These are phyloP conservation scores for Laticauda laticaudata DNA, from an alignment of 2,113 vertebrate species.

Conservation along the genomic window DNA sequence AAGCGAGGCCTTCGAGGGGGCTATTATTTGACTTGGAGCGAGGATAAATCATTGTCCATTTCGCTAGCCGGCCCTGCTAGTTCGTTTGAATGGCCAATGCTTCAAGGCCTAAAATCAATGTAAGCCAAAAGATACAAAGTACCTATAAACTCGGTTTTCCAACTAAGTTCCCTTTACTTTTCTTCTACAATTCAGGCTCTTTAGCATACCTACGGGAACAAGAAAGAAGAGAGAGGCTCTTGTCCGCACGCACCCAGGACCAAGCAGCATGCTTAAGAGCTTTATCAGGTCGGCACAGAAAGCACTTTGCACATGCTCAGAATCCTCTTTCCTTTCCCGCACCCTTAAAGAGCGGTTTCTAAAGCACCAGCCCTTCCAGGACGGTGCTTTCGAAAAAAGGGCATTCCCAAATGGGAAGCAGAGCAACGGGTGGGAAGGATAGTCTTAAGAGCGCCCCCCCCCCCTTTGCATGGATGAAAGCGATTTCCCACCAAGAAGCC, in stretches of 20 bases:
- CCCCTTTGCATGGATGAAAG: neutral
- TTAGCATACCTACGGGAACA: neutral
- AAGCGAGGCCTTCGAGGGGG: no score
- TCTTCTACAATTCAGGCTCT: neutral
- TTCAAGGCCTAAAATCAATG: neutral
- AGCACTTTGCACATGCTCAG: neutral
- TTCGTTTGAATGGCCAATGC: neutral
- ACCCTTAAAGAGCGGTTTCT: no score
- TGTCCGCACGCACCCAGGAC: neutral
- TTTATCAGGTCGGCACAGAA: neutral
- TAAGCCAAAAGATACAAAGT: neutral
- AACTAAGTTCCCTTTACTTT: neutral
- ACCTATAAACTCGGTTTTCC: neutral
- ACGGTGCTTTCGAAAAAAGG: neutral
- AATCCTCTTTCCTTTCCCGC: neutral
- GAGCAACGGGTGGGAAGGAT: no score
- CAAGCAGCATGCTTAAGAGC: no score
- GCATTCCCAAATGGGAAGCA: neutral
- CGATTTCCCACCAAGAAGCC: neutral
- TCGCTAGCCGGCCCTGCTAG: neutral
- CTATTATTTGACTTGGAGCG: neutral
- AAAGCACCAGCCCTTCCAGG: neutral
- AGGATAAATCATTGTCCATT: neutral
- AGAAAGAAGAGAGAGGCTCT: neutral
- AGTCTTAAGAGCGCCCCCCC: neutral